These are phyloP conservation scores for Agrenia bidenticulata DNA, from an alignment of 2,888 invertebrate species.

Conservation along the genomic window DNA sequence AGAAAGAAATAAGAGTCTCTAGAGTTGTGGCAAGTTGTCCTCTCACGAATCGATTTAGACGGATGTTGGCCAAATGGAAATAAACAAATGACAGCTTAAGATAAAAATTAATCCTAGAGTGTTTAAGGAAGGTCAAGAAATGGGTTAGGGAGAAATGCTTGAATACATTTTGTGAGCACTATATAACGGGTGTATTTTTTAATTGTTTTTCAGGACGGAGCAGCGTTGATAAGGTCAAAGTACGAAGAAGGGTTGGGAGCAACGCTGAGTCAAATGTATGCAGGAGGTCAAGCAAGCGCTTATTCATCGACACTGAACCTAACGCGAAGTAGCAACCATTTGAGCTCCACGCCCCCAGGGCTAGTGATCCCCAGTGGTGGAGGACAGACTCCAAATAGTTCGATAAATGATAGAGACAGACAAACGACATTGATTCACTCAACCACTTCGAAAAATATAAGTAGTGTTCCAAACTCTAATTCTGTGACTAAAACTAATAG, in stretches of 20 bases:
- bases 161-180: too few relatives aligned
- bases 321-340: constrained; percentile 2
- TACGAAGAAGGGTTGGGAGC: constrained; percentile 53
- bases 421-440: constrained; percentile 5
- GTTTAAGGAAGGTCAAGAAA: too few relatives aligned
- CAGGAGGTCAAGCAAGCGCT: constrained; percentile 22
- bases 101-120: too few relatives aligned
- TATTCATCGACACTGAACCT: background rate
- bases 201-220: constrained; percentile 31
- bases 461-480: constrained; percentile 7
- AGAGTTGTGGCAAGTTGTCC: too few relatives aligned
- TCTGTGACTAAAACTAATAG: background rate
- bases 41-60: too few relatives aligned
- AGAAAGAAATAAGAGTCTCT: too few relatives aligned
- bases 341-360: constrained; percentile 9
- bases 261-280: constrained; percentile 51
- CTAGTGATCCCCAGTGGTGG: constrained; percentile 5
- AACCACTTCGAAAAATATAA: constrained; percentile 7
- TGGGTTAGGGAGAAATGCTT: too few relatives aligned
- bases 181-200: background rate
- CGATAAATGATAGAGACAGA: background rate
- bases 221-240: constrained; percentile 36
- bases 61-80: too few relatives aligned
- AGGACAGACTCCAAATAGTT: background rate
- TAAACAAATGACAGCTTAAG: too few relatives aligned